A percentile compares a stretch with the other conserved stretches of the same genome.
phyloP scores from a whole-genome alignment of 1,140 invertebrate species.

The Callitettix versicolor region DNA sequence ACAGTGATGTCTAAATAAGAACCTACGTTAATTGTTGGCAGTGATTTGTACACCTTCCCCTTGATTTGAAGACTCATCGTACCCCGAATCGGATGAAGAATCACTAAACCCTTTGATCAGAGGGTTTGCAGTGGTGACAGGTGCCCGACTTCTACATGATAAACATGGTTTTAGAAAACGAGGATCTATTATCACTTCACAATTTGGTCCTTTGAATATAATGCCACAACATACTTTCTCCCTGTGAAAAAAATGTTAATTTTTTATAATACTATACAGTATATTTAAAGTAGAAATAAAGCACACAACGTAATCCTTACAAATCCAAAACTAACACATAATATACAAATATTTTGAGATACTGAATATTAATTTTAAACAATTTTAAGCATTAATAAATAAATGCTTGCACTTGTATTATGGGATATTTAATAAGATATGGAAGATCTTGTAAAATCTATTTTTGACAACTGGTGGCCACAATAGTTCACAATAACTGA shows the following conservation, averaged over 20 bases:
- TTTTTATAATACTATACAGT: too few species aligned
- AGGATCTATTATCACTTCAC: constrained; percentile 53
- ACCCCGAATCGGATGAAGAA: constrained; percentile 49
- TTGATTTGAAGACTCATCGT: constrained; percentile 49
- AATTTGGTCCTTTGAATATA: constrained; percentile 54
- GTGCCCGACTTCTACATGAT: constrained; percentile 21
- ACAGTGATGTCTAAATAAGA: constrained; percentile 8
- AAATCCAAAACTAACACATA: too few species aligned
- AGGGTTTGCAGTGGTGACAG: background rate
- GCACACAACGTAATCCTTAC: too few species aligned
- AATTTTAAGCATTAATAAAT: too few species aligned
- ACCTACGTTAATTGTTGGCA: constrained; percentile 3
- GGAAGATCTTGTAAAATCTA: too few species aligned
- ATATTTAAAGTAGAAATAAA: too few species aligned
- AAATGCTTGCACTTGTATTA: too few species aligned
- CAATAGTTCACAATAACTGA: too few species aligned
- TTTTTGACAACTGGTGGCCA: too few species aligned
- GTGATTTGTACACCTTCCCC: background rate
- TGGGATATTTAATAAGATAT: too few species aligned
- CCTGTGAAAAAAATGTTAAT: constrained; percentile 42
- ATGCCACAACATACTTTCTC: constrained; percentile 61
- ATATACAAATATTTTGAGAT: too few species aligned
- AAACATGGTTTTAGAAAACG: constrained; percentile 49
- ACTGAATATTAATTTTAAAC: too few species aligned
- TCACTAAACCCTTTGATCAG: constrained; percentile 41